phyloP scores from a whole-genome alignment of 2,797 vertebrate species.

The Melanitta fusca region DNA sequence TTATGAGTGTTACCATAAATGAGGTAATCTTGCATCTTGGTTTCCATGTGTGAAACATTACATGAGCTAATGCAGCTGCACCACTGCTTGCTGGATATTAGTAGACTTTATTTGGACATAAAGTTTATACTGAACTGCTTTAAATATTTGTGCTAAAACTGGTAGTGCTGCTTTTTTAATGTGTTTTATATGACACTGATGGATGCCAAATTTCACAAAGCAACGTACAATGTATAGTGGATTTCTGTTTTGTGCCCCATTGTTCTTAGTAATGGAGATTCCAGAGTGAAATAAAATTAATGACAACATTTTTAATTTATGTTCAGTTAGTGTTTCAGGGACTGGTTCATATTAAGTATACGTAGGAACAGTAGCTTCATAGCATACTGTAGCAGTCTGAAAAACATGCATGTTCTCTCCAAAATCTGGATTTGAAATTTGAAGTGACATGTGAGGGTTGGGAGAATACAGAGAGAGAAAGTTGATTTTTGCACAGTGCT shows the following conservation, averaged over 20 bases:
- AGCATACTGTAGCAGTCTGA: background rate
- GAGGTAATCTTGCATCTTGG: slow-evolving; percentile 84
- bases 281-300: slow-evolving; percentile 42
- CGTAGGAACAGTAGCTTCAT: slow-evolving; percentile 56
- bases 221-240: background rate
- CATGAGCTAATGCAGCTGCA: slow-evolving; percentile 86
- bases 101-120: slow-evolving; percentile 72
- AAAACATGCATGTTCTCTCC: background rate
- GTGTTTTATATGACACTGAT: slow-evolving; percentile 51
- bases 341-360: slow-evolving; percentile 46
- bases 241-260: background rate
- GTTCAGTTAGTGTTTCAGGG: slow-evolving; percentile 50
- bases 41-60: slow-evolving; percentile 87
- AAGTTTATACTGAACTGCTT: slow-evolving; percentile 67
- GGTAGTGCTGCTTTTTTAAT: slow-evolving; percentile 64
- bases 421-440: slow-evolving; percentile 9
- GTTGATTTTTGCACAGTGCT: background rate
- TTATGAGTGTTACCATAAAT: slow-evolving; percentile 88
- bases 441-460: background rate
- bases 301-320: slow-evolving; percentile 40
- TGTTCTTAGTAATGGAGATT: slow-evolving; percentile 39
- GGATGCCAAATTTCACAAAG: slow-evolving; percentile 58
- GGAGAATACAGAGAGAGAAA: background rate
- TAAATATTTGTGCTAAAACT: slow-evolving; percentile 73
- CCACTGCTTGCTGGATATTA: slow-evolving; percentile 69